Conservation (phyloP, 1,140 invertebrate species). For the Pogonomyrmex californicus region DNA sequence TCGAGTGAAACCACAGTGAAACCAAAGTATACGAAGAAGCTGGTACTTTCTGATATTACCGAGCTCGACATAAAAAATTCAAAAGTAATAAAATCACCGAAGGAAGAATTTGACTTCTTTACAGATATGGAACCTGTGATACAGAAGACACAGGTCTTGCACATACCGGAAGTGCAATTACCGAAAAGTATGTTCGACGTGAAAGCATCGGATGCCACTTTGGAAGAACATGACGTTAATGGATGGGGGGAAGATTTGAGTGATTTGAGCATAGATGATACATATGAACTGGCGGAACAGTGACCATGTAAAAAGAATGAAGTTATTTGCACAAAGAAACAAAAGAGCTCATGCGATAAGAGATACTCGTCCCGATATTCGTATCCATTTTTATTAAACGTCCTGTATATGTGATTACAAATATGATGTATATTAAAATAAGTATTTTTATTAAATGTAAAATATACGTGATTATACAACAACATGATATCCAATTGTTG, state of each 20-base stretch:
- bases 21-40: constrained; percentile 81
- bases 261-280: constrained; percentile 79
- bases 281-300: constrained; percentile 43
- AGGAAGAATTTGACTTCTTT: constrained; percentile 90
- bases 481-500: no score
- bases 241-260: constrained; percentile 84
- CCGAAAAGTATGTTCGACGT: constrained; percentile 83
- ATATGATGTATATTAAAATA: constrained; percentile 24
- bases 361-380: constrained; percentile 16
- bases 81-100: constrained; percentile 84
- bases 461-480: constrained; percentile 1
- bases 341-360: not conserved
- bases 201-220: constrained; percentile 66
- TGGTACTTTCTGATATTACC: constrained; percentile 89
- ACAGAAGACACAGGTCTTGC: constrained; percentile 88
- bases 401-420: constrained; percentile 30
- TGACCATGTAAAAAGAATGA: constrained; percentile 7
- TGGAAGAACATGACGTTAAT: constrained; percentile 75
- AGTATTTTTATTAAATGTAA: constrained; percentile 62
- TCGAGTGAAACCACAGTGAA: constrained; percentile 36
- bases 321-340: not conserved
- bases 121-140: constrained; percentile 95
- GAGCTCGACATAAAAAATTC: constrained; percentile 92
- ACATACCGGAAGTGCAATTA: constrained; percentile 79
- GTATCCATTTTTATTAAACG: constrained; percentile 23